Base-by-base conservation (phyloP, 1,140 invertebrate species). In the Cydia fagiglandana region DNA sequence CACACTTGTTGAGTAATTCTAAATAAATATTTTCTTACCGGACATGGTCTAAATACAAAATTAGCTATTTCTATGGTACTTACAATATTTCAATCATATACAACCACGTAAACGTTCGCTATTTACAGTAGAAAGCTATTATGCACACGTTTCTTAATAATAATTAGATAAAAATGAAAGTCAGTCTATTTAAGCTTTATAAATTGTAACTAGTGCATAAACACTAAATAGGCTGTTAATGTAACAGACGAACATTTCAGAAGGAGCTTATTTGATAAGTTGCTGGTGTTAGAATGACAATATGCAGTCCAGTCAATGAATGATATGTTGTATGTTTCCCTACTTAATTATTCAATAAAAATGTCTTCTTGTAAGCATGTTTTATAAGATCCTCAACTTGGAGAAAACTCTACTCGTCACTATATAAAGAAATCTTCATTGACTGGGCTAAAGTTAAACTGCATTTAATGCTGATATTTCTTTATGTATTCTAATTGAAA, bases 1-100 rank as follows among this genome's bases (percentile, higher is more conserved):
- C 80, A 83, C 79, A 77, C 75, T 84, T 86, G 84, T 86, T 86
- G 77, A 82, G 80, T 84, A 86, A 83, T 84, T 86, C 74, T 84
- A 84, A 84, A 80, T 64, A 80, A 81, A 78, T 85, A 83, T 83
- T 82, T 84, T 82, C 78, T 75, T 84, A 86, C 78, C 82, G 78
- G 68, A 74, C n/a, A 12, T 41, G 53, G 20, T 61, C 56, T 61
- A 20, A 61, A 20, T 20, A 61, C 17, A 10, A 61, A 61, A 61
- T 61, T 61, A 61, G 56, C 6, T 61, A 61, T 24, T 61, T 61
- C 56, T 61, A 61, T 61, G 56, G 56, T 61, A 24, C 20, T 20
- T 61, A 24, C 10, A 12, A 10, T 24, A 10, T 61, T 61, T 61
- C 56, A 61, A 61, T 61, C 20, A 12, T 61, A 12, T 61, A 61